These are phyloP conservation scores for Microcebus griseorufus DNA, from an alignment of 2,113 vertebrate species.

Conservation along the genomic window DNA sequence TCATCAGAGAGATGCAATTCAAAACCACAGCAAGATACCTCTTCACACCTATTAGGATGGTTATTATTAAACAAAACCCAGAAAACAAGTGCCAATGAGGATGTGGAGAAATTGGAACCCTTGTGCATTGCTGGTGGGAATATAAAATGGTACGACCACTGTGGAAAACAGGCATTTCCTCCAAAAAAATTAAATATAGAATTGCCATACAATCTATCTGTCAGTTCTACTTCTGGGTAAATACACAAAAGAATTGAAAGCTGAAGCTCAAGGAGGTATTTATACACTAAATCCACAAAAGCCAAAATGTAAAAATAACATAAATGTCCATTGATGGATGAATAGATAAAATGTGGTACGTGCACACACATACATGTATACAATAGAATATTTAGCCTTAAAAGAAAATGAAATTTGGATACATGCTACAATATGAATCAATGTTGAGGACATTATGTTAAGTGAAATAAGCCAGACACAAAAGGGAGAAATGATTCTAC, in stretches of 20 bases:
- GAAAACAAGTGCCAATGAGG: background rate
- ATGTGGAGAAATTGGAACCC: background rate
- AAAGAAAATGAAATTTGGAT: background rate
- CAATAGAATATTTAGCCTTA: background rate
- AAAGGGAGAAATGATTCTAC: background rate
- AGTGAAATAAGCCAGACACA: background rate
- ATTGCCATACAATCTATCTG: background rate
- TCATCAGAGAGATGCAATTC: background rate
- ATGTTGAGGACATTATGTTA: background rate
- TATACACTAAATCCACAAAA: background rate
- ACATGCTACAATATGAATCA: background rate
- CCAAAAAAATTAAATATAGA: background rate
- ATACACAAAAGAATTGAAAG: background rate
- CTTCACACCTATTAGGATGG: background rate
- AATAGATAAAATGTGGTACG: background rate
- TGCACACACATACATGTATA: background rate
- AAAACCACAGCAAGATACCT: background rate
- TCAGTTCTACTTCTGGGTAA: background rate
- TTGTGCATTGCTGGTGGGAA: background rate
- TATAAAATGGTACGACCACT: background rate
- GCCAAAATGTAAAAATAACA: background rate
- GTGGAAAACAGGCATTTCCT: background rate
- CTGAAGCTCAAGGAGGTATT: background rate
- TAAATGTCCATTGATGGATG: background rate
- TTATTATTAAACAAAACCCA: background rate